phyloP scores from a whole-genome alignment of 2,888 invertebrate genomes.

The Cosmia trapezina region DNA sequence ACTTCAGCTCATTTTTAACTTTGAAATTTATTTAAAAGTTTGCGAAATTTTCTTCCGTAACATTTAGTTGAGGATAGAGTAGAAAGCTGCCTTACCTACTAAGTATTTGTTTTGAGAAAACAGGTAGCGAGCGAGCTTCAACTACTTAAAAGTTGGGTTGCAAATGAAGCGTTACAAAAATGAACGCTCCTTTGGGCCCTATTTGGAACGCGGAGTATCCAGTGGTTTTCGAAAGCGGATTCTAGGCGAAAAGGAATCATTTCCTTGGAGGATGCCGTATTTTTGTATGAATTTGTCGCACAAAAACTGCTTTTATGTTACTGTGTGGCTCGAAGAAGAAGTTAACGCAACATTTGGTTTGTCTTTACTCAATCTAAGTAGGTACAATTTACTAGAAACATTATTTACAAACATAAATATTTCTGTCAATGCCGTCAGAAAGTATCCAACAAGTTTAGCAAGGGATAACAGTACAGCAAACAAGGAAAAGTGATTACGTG shows the following conservation, averaged over 20 bases:
- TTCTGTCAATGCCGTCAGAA: constrained; percentile 15
- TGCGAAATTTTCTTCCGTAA: constrained; percentile 67
- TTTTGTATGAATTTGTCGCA: background rate
- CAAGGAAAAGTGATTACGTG: constrained; percentile 72
- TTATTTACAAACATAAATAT: background rate
- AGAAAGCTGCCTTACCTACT: constrained; percentile 67
- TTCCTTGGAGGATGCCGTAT: background rate
- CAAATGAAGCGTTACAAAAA: constrained; percentile 86
- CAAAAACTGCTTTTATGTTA: no score
- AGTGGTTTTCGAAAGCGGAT: constrained; percentile 65
- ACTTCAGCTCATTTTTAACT: constrained; percentile 43
- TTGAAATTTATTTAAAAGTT: constrained; percentile 53
- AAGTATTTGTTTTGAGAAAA: constrained; percentile 80
- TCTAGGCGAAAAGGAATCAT: constrained; percentile 3
- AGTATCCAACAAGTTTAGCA: constrained; percentile 42
- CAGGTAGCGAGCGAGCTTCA: constrained; percentile 76
- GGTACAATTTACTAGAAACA: background rate
- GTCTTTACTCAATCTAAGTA: background rate
- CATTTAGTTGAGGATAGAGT: constrained; percentile 71
- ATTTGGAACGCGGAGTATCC: constrained; percentile 64
- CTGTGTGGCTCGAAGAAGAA: background rate
- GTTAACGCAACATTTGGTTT: background rate
- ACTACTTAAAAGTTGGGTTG: constrained; percentile 85
- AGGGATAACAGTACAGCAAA: constrained; percentile 52
- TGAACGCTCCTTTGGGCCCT: constrained; percentile 75